These are phyloP conservation scores for Ips nitidus DNA, from an alignment of 1,140 invertebrate genomes.

Conservation along the genomic window DNA sequence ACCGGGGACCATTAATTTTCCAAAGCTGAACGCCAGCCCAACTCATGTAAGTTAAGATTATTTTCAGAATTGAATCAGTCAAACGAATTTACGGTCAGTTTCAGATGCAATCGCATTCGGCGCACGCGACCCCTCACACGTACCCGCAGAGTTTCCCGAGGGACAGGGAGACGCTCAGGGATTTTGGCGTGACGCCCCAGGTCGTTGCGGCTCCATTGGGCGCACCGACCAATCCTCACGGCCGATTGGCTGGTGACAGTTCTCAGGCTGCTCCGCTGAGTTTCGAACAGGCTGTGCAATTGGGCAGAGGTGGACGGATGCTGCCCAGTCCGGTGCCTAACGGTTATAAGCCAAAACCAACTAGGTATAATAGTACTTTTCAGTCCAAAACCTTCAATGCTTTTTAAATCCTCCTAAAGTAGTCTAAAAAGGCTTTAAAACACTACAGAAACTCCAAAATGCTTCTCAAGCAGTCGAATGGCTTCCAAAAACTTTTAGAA, in stretches of 20 bases:
- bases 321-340: conserved; percentile 83
- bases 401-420: too few species aligned
- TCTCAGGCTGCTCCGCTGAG: conserved; percentile 63
- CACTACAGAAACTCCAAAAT: too few species aligned
- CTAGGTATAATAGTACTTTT: conserved; percentile 39
- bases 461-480: too few species aligned
- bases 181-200: conserved; percentile 40
- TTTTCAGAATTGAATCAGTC: background rate
- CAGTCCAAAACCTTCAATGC: background rate
- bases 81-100: conserved; percentile 2
- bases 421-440: too few species aligned
- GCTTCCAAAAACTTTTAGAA: too few species aligned
- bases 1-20: conserved; percentile 81
- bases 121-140: conserved; percentile 48
- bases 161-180: conserved; percentile 49
- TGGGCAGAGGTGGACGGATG: conserved; percentile 79
- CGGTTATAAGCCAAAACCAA: conserved; percentile 76
- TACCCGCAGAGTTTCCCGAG: conserved; percentile 43
- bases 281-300: conserved; percentile 84
- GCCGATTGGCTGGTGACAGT: conserved; percentile 49
- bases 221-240: conserved; percentile 52
- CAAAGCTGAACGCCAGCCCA: conserved; percentile 88
- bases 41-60: conserved; percentile 73
- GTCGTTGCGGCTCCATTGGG: conserved; percentile 42
- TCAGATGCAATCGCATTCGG: conserved; percentile 46